These are phyloP conservation scores for Clarias magur DNA, from an alignment of 2,113 vertebrate species.

Conservation along the genomic window DNA sequence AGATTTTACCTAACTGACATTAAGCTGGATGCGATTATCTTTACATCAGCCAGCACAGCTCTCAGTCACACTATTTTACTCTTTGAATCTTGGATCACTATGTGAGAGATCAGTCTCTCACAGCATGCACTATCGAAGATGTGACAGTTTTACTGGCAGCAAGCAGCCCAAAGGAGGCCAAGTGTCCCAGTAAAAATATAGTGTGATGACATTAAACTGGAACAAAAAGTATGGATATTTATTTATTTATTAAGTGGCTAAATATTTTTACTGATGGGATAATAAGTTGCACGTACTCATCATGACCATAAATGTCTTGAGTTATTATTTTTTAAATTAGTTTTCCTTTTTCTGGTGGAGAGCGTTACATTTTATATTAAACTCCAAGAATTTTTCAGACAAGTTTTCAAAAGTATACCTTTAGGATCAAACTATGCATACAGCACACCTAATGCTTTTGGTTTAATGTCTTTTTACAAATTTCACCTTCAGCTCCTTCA, in stretches of 20 bases:
- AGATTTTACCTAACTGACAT: background rate
- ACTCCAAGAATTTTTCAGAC: too few relatives aligned
- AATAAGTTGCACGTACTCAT: background rate
- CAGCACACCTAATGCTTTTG: too few relatives aligned
- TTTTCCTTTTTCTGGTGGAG: too few relatives aligned
- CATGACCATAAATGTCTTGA: too few relatives aligned
- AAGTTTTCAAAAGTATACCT: too few relatives aligned
- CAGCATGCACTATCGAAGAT: constrained; percentile 9
- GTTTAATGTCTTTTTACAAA: too few relatives aligned
- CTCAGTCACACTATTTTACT: background rate
- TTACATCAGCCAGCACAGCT: background rate
- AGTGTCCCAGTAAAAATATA: too few relatives aligned
- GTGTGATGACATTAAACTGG: background rate
- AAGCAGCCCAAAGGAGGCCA: background rate
- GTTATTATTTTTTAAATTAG: too few relatives aligned
- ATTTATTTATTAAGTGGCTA: background rate
- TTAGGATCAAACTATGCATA: too few relatives aligned
- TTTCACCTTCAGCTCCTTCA: too few relatives aligned
- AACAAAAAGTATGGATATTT: background rate
- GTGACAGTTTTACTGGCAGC: background rate
- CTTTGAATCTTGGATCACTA: background rate
- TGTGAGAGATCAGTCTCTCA: background rate
- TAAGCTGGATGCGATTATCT: background rate
- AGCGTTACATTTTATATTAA: too few relatives aligned
- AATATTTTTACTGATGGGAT: background rate